A percentile compares a stretch with the other conserved stretches of the same genome.
These are phyloP conservation scores for Pygoscelis adeliae DNA, from an alignment of 2,113 vertebrate species.

Conservation along the genomic window DNA sequence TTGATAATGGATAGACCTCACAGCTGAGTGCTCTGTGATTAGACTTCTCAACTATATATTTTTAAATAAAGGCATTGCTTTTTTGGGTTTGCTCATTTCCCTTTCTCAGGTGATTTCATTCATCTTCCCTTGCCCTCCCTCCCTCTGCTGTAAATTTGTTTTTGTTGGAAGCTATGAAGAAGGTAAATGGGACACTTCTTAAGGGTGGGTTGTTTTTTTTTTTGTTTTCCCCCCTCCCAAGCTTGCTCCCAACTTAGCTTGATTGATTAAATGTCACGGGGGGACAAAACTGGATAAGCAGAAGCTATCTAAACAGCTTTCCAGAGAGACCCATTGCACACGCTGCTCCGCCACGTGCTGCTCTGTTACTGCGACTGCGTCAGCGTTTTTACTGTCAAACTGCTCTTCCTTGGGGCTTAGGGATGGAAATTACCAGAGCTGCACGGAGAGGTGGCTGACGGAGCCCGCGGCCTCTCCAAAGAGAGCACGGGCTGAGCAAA, in stretches of 20 bases:
- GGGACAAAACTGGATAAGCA: not conserved
- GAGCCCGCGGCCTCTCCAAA: accelerated
- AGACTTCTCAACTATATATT: slow-evolving; percentile 74
- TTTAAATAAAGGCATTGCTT: slow-evolving; percentile 72
- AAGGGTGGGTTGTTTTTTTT: not conserved
- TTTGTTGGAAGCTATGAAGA: not conserved
- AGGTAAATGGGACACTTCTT: not conserved
- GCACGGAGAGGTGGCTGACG: accelerated
- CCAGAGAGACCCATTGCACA: not conserved
- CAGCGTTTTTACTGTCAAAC: not conserved
- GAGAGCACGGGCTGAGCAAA: not conserved
- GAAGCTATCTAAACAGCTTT: not conserved
- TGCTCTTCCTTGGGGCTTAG: not conserved
- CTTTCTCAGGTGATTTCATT: not conserved
- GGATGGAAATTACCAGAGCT: not conserved
- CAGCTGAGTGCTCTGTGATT: slow-evolving; percentile 81
- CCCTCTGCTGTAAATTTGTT: not conserved
- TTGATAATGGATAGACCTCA: slow-evolving; percentile 87
- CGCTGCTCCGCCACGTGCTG: not conserved
- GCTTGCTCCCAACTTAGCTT: not conserved
- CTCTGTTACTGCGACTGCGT: not conserved
- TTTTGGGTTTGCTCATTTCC: not conserved
- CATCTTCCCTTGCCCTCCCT: not conserved
- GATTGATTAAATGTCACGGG: not conserved
- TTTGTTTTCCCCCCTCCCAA: not conserved